These are phyloP conservation scores for Octopus bimaculoides DNA, from an alignment of 1,140 invertebrate species.

Conservation along the genomic window DNA sequence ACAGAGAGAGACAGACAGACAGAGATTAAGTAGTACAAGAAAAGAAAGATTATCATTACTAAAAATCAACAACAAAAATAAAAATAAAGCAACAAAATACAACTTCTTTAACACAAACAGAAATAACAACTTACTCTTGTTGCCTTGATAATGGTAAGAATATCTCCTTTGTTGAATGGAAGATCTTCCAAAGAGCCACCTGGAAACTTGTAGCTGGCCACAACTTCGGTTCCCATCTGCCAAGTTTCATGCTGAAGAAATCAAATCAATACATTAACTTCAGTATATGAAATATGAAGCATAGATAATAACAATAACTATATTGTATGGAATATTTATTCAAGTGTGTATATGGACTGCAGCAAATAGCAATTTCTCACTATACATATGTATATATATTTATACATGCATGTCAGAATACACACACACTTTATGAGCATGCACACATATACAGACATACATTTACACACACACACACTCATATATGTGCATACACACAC, in stretches of 20 bases:
- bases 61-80: too few relatives aligned
- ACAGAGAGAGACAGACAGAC: too few relatives aligned
- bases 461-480: too few relatives aligned
- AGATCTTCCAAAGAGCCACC: constrained; percentile 57
- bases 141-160: constrained; percentile 47
- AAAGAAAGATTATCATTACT: too few relatives aligned
- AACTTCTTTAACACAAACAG: background rate
- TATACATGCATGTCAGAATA: background rate
- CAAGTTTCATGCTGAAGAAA: constrained; percentile 26
- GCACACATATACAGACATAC: too few relatives aligned
- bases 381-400: background rate
- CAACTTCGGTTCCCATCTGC: constrained; percentile 49
- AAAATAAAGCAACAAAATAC: too few relatives aligned
- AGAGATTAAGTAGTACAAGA: too few relatives aligned
- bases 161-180: constrained; percentile 47
- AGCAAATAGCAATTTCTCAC: background rate
- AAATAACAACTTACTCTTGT: constrained; percentile 49
- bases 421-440: background rate
- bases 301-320: background rate
- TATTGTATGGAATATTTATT: background rate
- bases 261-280: background rate
- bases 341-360: background rate
- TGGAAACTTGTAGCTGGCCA: constrained; percentile 57
- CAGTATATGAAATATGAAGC: background rate
- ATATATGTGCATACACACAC: too few relatives aligned